Conservation (phyloP, 2,888 invertebrate genomes). For the Eurytoma californica region DNA sequence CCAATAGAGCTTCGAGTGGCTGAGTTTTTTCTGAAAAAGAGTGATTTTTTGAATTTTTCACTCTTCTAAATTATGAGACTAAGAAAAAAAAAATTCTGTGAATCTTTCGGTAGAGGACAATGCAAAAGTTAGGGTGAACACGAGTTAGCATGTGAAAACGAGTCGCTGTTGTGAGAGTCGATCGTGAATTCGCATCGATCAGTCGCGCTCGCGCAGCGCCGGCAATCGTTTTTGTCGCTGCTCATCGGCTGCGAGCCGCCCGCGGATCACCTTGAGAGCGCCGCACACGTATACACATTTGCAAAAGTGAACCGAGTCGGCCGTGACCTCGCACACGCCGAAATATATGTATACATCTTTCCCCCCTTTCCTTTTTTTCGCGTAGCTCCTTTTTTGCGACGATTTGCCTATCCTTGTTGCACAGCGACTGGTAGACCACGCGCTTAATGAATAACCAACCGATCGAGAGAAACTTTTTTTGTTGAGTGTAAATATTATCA, state of each 20-base stretch:
- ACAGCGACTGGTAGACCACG: too few relatives aligned
- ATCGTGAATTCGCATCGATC: slow-evolving; percentile 21
- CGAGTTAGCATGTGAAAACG: not conserved
- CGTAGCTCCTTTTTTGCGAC: not conserved
- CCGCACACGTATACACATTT: not conserved
- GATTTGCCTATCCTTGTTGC: too few relatives aligned
- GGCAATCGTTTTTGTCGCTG: slow-evolving; percentile 25
- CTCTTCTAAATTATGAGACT: too few relatives aligned
- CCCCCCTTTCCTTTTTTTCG: not conserved
- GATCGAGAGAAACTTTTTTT: too few relatives aligned
- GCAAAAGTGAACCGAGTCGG: slow-evolving; percentile 9
- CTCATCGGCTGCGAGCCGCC: slow-evolving; percentile 37
- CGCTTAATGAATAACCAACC: too few relatives aligned
- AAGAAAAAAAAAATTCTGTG: too few relatives aligned
- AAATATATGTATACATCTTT: not conserved
- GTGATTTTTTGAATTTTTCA: too few relatives aligned
- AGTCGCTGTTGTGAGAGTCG: not conserved
- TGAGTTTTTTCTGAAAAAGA: too few relatives aligned
- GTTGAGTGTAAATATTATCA: too few relatives aligned
- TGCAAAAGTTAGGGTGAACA: not conserved
- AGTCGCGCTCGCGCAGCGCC: not conserved
- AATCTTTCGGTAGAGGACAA: slow-evolving; percentile 1
- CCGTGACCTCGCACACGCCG: not conserved
- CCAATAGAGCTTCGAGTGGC: too few relatives aligned
- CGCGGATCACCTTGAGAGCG: slow-evolving; percentile 2